These are phyloP conservation scores for Heliconius ismenius DNA, from an alignment of 2,888 invertebrate species.

Conservation along the genomic window DNA sequence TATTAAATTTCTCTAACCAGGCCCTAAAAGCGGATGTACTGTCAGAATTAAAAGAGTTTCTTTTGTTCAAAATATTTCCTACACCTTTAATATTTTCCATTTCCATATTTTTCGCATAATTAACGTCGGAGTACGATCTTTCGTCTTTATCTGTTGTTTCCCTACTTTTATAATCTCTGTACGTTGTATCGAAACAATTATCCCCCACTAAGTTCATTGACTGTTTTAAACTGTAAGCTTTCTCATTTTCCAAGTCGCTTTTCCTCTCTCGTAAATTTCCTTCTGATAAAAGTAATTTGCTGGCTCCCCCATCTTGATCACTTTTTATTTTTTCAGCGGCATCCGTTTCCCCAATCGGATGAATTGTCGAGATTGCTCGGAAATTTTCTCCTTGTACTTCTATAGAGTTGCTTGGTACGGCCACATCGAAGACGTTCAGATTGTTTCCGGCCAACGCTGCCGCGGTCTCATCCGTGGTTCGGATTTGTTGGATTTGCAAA, in stretches of 20 bases:
- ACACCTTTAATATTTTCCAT: slow-evolving; percentile 49
- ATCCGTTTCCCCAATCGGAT: slow-evolving; percentile 56
- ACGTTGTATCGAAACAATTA: slow-evolving; percentile 65
- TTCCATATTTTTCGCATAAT: slow-evolving; percentile 54
- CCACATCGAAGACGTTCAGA: slow-evolving; percentile 63
- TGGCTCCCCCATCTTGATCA: slow-evolving; percentile 53
- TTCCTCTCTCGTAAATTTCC: slow-evolving; percentile 45
- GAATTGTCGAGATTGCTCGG: slow-evolving; percentile 70
- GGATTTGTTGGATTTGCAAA: slow-evolving; percentile 66
- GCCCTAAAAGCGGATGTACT: slow-evolving; percentile 57
- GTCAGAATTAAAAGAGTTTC: slow-evolving; percentile 56
- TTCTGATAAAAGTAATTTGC: slow-evolving; percentile 54
- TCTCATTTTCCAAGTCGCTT: slow-evolving; percentile 33
- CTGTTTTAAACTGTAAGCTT: slow-evolving; percentile 46
- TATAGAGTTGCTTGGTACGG: slow-evolving; percentile 49
- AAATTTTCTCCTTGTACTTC: slow-evolving; percentile 63
- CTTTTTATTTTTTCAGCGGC: slow-evolving; percentile 56
- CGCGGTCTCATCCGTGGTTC: slow-evolving; percentile 67
- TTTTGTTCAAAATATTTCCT: slow-evolving; percentile 60
- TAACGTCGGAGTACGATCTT: slow-evolving; percentile 54
- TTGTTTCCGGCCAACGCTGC: slow-evolving; percentile 72
- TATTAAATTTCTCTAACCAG: slow-evolving; percentile 67
- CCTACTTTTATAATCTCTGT: slow-evolving; percentile 41
- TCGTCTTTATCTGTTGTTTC: slow-evolving; percentile 51
- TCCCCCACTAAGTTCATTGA: slow-evolving; percentile 67